Conservation (phyloP, 2,888 invertebrate genomes). For the Leptodirus hochenwartii region DNA sequence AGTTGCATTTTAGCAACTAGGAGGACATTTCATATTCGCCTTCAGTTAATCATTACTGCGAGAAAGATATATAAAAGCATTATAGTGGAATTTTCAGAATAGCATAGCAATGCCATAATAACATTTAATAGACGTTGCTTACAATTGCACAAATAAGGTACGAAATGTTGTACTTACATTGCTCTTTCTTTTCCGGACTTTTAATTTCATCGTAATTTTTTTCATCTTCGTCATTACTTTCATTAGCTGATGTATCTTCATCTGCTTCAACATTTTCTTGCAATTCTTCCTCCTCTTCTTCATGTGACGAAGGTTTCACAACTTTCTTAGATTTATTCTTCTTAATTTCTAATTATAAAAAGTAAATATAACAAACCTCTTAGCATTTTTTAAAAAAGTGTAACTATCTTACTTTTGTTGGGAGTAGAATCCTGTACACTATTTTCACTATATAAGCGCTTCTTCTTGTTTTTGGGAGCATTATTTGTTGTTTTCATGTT, state of each 20-base stretch:
- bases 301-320: conserved; percentile 11
- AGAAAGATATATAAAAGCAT: conserved; percentile 4
- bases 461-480: conserved; percentile 6
- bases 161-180: conserved; percentile 6
- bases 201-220: conserved; percentile 10
- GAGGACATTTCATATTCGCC: conserved; percentile 16
- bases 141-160: conserved; percentile 10
- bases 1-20: conserved; percentile 9
- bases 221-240: conserved; percentile 14
- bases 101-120: neutral
- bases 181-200: conserved; percentile 3
- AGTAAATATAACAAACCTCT: too few relatives aligned
- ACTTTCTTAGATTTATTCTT: too few relatives aligned
- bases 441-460: conserved; percentile 14
- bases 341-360: too few relatives aligned
- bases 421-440: too few relatives aligned
- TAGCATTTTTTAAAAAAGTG: too few relatives aligned
- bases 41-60: conserved; percentile 15
- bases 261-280: conserved; percentile 13
- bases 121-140: conserved; percentile 5
- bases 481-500: too few relatives aligned
- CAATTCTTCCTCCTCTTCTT: conserved; percentile 19
- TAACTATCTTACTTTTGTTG: too few relatives aligned
- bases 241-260: conserved; percentile 14
- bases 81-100: neutral